Conservation (phyloP, 2,113 vertebrate species). For the Albula goreensis region DNA sequence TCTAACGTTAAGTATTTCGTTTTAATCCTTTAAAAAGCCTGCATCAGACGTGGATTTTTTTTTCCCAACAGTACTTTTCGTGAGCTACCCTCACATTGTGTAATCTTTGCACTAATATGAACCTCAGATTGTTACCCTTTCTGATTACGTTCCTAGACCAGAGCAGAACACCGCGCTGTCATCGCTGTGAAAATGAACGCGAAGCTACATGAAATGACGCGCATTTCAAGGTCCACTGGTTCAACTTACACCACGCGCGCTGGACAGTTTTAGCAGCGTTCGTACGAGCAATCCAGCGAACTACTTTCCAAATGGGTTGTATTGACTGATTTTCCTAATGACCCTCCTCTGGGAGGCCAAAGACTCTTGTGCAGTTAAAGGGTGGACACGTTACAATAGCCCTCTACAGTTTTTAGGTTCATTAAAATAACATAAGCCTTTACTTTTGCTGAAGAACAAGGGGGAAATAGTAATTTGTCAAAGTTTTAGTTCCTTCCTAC, state of each 20-base stretch:
- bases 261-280: conserved; percentile 44
- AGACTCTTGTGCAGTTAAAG: conserved; percentile 57
- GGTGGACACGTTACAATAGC: conserved; percentile 57
- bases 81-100: conserved; percentile 25
- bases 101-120: conserved; percentile 40
- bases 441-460: conserved; percentile 60
- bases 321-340: conserved; percentile 70
- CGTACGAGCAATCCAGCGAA: conserved; percentile 43
- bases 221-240: conserved; percentile 44
- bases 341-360: conserved; percentile 56
- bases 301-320: conserved; percentile 59
- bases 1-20: conserved; percentile 17
- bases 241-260: conserved; percentile 53
- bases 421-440: conserved; percentile 69
- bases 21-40: conserved; percentile 42
- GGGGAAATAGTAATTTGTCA: conserved; percentile 73
- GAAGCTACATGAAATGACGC: conserved; percentile 41
- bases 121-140: conserved; percentile 48
- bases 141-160: conserved; percentile 47
- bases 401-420: conserved; percentile 56
- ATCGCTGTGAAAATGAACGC: conserved; percentile 39
- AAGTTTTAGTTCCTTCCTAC: conserved; percentile 64
- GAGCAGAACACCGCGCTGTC: conserved; percentile 42
- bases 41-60: conserved; percentile 36
- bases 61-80: conserved; percentile 33